Evolutionary conservation across 1,140 invertebrate species (phyloP).

Genomic region (Muscidifurax raptorellus): DNA sequence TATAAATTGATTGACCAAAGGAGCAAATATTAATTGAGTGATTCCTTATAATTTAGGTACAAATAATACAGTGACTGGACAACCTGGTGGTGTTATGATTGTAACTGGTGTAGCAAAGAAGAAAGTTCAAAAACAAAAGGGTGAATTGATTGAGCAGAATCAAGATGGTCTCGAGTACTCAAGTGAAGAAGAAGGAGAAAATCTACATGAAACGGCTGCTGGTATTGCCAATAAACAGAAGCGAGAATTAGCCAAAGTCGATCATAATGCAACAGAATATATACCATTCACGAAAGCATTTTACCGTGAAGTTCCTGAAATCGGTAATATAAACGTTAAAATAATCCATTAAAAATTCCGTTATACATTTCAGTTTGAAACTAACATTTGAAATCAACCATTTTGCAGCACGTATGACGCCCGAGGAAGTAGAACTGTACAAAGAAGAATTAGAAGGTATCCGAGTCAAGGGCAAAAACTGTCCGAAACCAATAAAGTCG

Average conservation of each 20-base stretch:
- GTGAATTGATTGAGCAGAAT: slow-evolving; percentile 98
- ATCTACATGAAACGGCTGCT: slow-evolving; percentile 92
- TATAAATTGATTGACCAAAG: not conserved
- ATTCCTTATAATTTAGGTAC: slow-evolving; percentile 32
- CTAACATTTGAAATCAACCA: slow-evolving; percentile 16
- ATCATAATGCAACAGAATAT: slow-evolving; percentile 90
- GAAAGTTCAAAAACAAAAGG: slow-evolving; percentile 84
- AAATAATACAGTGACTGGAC: slow-evolving; percentile 66
- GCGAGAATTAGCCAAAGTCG: slow-evolving; percentile 92
- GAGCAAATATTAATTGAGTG: not conserved
- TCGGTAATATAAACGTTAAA: slow-evolving; percentile 59
- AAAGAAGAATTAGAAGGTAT: slow-evolving; percentile 91
- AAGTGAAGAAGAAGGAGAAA: slow-evolving; percentile 96
- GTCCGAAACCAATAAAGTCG: slow-evolving; percentile 95
- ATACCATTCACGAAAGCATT: slow-evolving; percentile 95
- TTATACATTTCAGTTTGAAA: not conserved
- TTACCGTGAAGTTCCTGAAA: slow-evolving; percentile 95
- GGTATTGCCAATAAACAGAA: slow-evolving; percentile 92
- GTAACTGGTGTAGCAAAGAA: slow-evolving; percentile 95
- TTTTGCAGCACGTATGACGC: slow-evolving; percentile 88
- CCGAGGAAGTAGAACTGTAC: slow-evolving; percentile 91
- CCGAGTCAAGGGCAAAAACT: slow-evolving; percentile 89
- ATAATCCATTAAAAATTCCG: not conserved
- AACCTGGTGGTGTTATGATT: slow-evolving; percentile 81
- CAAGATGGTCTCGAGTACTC: slow-evolving; percentile 98